These are phyloP conservation scores for Brotula barbata DNA, from an alignment of 2,797 vertebrate genomes.

Conservation along the genomic window DNA sequence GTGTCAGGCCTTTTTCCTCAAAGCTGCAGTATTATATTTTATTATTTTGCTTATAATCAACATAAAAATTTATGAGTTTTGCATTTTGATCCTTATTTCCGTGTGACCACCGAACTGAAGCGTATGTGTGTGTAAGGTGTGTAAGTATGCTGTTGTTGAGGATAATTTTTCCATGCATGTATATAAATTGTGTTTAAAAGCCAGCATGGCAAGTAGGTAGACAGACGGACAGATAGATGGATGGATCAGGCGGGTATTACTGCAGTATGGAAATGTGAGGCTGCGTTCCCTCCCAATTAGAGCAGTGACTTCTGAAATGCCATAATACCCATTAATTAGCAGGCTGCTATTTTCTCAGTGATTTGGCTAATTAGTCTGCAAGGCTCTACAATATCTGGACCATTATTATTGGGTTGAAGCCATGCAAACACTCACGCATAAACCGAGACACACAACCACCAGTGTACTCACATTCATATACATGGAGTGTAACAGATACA, in stretches of 20 bases:
- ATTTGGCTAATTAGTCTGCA: slow-evolving; percentile 96
- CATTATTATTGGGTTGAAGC: slow-evolving; percentile 90
- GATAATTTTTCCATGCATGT: slow-evolving; percentile 46
- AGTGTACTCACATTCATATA: slow-evolving; percentile 35
- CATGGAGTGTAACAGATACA: slow-evolving; percentile 27
- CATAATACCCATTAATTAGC: slow-evolving; percentile 99
- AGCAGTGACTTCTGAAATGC: slow-evolving; percentile 94
- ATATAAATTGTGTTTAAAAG: slow-evolving; percentile 64
- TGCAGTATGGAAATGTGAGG: slow-evolving; percentile 80
- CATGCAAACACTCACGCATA: slow-evolving; percentile 74
- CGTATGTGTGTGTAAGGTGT: too few species aligned
- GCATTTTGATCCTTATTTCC: slow-evolving; percentile 11
- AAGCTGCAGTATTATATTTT: slow-evolving; percentile 56
- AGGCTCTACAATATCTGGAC: slow-evolving; percentile 88
- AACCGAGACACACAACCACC: slow-evolving; percentile 41
- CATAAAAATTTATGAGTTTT: slow-evolving; percentile 49
- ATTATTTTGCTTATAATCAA: slow-evolving; percentile 62
- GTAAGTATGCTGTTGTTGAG: slow-evolving; percentile 12
- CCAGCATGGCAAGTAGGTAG: slow-evolving; percentile 60
- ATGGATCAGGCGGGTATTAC: slow-evolving; percentile 64
- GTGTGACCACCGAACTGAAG: neutral
- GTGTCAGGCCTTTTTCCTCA: slow-evolving; percentile 50
- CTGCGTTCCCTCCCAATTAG: slow-evolving; percentile 94
- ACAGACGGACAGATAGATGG: slow-evolving; percentile 57
- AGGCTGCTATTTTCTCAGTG: slow-evolving; percentile 98